These are phyloP conservation scores for Drosophila villosipedis DNA, from an alignment of 2,888 invertebrate species.

Conservation along the genomic window DNA sequence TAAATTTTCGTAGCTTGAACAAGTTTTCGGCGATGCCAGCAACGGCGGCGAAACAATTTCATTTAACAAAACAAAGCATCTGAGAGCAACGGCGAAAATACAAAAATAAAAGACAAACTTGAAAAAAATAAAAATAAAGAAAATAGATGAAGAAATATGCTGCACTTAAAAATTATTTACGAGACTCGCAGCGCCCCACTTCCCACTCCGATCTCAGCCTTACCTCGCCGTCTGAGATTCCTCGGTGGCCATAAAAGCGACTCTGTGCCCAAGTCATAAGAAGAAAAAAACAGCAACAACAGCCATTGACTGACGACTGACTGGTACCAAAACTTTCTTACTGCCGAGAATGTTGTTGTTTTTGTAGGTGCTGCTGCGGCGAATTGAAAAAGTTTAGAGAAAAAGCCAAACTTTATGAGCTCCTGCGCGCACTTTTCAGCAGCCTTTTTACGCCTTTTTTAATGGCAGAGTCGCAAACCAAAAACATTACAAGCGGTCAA, in stretches of 20 bases:
- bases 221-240: slow-evolving; percentile 37
- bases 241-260: slow-evolving; percentile 66
- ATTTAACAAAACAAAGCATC: slow-evolving; percentile 72
- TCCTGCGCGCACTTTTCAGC: slow-evolving; percentile 33
- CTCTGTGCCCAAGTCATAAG: slow-evolving; percentile 19
- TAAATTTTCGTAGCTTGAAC: slow-evolving; percentile 71
- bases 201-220: background rate
- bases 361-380: slow-evolving; percentile 70
- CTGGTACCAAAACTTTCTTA: slow-evolving; percentile 55
- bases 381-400: slow-evolving; percentile 77
- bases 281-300: slow-evolving; percentile 7
- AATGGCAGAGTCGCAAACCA: slow-evolving; percentile 61
- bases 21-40: slow-evolving; percentile 52
- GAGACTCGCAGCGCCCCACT: slow-evolving; percentile 39
- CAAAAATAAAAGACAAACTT: slow-evolving; percentile 19
- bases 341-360: slow-evolving; percentile 21
- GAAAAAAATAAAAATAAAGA: slow-evolving; percentile 15
- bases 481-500: slow-evolving; percentile 71
- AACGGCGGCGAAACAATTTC: slow-evolving; percentile 71
- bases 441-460: slow-evolving; percentile 70
- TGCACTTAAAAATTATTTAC: slow-evolving; percentile 77
- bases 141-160: slow-evolving; percentile 65
- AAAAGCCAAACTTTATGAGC: slow-evolving; percentile 67
- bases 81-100: slow-evolving; percentile 28
- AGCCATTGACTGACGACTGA: slow-evolving; percentile 70